These are phyloP conservation scores for Ecliptopera silaceata DNA, from an alignment of 2,888 invertebrate genomes.

Conservation along the genomic window DNA sequence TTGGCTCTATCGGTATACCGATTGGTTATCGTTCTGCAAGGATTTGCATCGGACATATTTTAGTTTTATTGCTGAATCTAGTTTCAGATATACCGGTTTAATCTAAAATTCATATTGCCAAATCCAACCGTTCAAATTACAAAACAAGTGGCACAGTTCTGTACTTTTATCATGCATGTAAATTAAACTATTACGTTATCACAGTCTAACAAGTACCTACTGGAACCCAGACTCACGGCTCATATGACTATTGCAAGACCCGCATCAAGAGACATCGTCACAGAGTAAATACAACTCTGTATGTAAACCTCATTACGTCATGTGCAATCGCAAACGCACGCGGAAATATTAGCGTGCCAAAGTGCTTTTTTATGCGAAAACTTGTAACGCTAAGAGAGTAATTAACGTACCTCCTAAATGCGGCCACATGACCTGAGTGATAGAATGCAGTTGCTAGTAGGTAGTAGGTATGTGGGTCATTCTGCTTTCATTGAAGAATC, in stretches of 20 bases:
- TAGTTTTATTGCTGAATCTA: background rate
- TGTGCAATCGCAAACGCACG: constrained; percentile 35
- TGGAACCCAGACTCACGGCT: constrained; percentile 36
- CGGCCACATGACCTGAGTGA: constrained; percentile 18
- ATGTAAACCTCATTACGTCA: constrained; percentile 16
- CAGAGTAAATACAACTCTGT: constrained; percentile 11
- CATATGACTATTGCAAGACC: constrained; percentile 46
- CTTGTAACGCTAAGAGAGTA: constrained; percentile 34
- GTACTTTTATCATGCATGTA: constrained; percentile 33
- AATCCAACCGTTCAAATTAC: constrained; percentile 16
- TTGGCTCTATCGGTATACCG: background rate
- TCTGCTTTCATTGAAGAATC: too few relatives aligned
- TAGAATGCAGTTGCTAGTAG: constrained; percentile 10
- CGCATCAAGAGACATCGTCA: constrained; percentile 49
- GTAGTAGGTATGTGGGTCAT: constrained; percentile 14
- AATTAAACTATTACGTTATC: constrained; percentile 33
- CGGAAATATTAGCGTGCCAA: constrained; percentile 52
- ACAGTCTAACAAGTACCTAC: constrained; percentile 29
- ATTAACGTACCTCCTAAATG: constrained; percentile 26
- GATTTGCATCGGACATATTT: background rate
- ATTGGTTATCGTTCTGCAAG: too few relatives aligned
- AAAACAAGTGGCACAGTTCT: constrained; percentile 23
- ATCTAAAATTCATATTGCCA: background rate
- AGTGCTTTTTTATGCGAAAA: constrained; percentile 40
- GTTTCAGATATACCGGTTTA: background rate